Evolutionary conservation across 2,888 invertebrate genomes (phyloP).

Genomic region (Parelbella ahira): DNA sequence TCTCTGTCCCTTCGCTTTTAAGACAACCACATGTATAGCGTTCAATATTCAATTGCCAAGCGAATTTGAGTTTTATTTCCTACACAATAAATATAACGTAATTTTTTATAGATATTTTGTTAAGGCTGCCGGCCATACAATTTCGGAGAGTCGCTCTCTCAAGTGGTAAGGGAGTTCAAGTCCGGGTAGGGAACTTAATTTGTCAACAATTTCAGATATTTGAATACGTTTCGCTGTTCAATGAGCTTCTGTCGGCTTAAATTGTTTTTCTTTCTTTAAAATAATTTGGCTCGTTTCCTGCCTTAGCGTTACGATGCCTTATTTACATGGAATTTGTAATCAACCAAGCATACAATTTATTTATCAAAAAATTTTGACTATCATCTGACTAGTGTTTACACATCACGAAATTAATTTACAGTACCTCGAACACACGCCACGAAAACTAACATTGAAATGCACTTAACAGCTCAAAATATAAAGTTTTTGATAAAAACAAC

Average conservation of each 20-base stretch:
- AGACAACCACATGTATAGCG: constrained; percentile 40
- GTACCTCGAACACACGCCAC: too few species aligned
- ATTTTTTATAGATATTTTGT: constrained; percentile 6
- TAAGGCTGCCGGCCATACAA: constrained; percentile 49
- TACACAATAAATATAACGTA: constrained; percentile 26
- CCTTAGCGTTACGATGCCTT: constrained; percentile 6
- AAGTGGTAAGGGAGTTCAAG: constrained; percentile 76
- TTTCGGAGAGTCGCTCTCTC: constrained; percentile 68
- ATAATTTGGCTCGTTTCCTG: constrained; percentile 43
- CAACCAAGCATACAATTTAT: constrained; percentile 8
- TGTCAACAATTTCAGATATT: constrained; percentile 81
- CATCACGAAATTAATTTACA: too few species aligned
- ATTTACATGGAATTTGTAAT: constrained; percentile 16
- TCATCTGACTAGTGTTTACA: too few species aligned
- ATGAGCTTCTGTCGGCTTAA: constrained; percentile 77
- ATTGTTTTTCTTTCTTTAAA: constrained; percentile 70
- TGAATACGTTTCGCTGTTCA: constrained; percentile 78
- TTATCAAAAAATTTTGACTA: constrained; percentile 5
- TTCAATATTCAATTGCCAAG: constrained; percentile 25
- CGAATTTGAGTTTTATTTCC: constrained; percentile 37
- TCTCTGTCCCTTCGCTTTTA: constrained; percentile 71
- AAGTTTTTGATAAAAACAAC: too few species aligned
- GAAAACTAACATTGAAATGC: too few species aligned
- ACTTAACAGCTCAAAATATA: too few species aligned
- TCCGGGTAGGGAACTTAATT: constrained; percentile 75